Percentiles rank a stretch among this genome's conserved stretches.
Evolutionary conservation across 2,888 invertebrate species (phyloP).

Genomic region (Blastobasis adustella): DNA sequence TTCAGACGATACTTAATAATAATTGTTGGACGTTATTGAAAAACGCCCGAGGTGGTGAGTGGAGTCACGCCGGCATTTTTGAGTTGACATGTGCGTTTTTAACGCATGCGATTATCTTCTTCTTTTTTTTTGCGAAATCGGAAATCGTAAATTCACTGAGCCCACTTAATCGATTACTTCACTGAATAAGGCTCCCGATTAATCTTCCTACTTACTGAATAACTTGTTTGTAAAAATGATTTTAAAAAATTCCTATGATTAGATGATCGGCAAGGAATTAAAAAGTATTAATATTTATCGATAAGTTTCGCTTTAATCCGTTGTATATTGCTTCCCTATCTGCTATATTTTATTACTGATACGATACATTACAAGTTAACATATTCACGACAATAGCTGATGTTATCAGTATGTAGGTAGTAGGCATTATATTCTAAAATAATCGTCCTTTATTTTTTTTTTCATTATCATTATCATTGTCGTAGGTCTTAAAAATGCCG

Average conservation of each 20-base stretch:
- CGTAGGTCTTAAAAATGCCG: too few relatives aligned
- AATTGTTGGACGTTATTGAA: conserved; percentile 28
- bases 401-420: too few relatives aligned
- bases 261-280: not conserved
- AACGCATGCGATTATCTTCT: conserved; percentile 30
- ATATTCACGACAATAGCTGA: too few relatives aligned
- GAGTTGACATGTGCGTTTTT: conserved; percentile 35
- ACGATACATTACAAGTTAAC: conserved; percentile 18
- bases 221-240: conserved; percentile 8
- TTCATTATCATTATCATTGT: too few relatives aligned
- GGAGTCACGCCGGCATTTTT: conserved; percentile 19
- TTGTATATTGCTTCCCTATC: conserved; percentile 50
- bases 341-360: conserved; percentile 23
- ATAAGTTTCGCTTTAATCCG: conserved; percentile 34
- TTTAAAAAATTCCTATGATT: not conserved
- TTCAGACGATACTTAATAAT: conserved; percentile 19
- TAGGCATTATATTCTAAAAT: too few relatives aligned
- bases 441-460: too few relatives aligned
- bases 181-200: conserved; percentile 10
- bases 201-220: conserved; percentile 2
- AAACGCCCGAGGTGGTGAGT: conserved; percentile 21
- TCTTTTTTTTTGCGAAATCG: conserved; percentile 14
- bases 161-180: conserved; percentile 7
- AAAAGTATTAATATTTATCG: not conserved
- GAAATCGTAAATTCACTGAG: conserved; percentile 7